Evolutionary conservation across 2,888 invertebrate genomes (phyloP), one percentile per base, ranked within the genome.

Genomic region (Acleris literana): DNA sequence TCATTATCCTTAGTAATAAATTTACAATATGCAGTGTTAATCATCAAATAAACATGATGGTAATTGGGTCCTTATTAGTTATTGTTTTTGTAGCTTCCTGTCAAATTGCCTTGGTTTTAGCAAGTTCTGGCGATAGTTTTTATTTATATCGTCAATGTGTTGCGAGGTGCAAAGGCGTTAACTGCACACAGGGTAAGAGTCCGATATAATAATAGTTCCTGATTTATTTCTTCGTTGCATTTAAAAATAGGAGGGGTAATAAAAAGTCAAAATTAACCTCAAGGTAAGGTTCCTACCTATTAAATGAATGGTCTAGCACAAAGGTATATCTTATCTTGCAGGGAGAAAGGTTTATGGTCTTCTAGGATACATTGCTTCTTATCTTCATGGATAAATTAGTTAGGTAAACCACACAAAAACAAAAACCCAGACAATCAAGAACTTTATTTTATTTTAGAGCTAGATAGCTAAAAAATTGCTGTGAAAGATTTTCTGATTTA

Each of bases 131-230:
- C 39, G 95, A 95, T 71, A 88, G 88, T 49, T 94, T 94, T 2
- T 88, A 86, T 18, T 87, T 89, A 82, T 94, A 94, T 76, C 90
- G 87, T 73, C 92, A 87, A 64, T 95, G 95, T 78, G 76, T 94
- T 20, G 83, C 85, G 70, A 87, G 77, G 70, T 94, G 94, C 77
- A 76, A 78, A 57, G 74, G 76, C 17, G 74, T 75, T 7, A 93
- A 93, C 71, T 95, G 95, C 74, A 87, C 91, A 54, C 80, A 84
- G 76, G 93, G 95, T 94, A 87, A 75, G 71, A 73, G 49, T 54
- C 18, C 17, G 11, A 56, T 60, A 44, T 11, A 5, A 29, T 9
- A 25, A 6, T 25, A 25, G 5, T 29, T 29, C 7, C 29, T 29
- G 29, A 43, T 43, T 16, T 43, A 43, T 43, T 16, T 43, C 4